A percentile compares a stretch with the other conserved stretches of the same genome.
Evolutionary conservation across 2,113 vertebrate genomes (phyloP).

Genomic region (Lota lota): DNA sequence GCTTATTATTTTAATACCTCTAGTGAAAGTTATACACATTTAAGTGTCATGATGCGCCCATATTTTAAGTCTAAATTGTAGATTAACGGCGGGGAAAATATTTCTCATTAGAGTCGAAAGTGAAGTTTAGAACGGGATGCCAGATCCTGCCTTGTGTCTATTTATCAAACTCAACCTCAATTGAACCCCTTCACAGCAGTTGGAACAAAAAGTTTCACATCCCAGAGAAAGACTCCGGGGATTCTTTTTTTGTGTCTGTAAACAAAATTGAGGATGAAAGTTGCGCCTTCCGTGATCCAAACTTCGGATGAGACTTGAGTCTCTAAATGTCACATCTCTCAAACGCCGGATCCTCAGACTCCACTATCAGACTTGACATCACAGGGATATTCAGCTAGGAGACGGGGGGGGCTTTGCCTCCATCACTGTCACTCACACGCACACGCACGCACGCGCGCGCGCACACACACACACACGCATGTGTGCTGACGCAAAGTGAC

Average conservation of each 20-base stretch:
- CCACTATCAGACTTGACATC: background rate
- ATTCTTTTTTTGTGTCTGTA: background rate
- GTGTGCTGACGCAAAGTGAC: background rate
- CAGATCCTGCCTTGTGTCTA: background rate
- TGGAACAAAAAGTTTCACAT: no score
- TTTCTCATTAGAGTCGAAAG: background rate
- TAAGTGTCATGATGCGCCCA: no score
- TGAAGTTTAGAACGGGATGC: background rate
- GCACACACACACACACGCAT: background rate
- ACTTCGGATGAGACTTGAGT: background rate
- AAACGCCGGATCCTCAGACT: no score
- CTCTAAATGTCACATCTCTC: constrained; percentile 1
- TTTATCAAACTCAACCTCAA: constrained; percentile 1
- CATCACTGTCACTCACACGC: background rate
- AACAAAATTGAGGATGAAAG: background rate
- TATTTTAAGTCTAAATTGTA: background rate
- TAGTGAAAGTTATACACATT: no score
- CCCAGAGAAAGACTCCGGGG: no score
- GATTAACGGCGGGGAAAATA: background rate
- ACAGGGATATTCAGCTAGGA: background rate
- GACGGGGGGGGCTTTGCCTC: background rate
- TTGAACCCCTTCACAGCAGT: background rate
- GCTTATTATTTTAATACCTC: no score
- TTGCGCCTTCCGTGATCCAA: background rate
- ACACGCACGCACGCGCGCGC: no score